phyloP scores from a whole-genome alignment of 2,113 vertebrate genomes.

The Xiphophorus hellerii region DNA sequence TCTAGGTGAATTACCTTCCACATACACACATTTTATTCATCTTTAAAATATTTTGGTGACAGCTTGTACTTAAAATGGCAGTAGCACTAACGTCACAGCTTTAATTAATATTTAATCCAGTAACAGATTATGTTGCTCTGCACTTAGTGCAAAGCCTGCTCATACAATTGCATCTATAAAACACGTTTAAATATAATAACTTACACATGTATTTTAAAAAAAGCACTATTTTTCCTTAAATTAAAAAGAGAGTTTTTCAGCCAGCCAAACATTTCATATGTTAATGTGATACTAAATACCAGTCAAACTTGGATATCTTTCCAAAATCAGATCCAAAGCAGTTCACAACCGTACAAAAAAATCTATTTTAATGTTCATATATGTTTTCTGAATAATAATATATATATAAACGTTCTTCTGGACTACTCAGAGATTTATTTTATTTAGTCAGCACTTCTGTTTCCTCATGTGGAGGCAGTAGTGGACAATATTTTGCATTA shows the following conservation, averaged over 20 bases:
- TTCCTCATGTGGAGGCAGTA: not conserved
- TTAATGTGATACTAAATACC: constrained; percentile 31
- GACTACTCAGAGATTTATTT: not conserved
- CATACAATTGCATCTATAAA: not conserved
- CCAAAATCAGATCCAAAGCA: not conserved
- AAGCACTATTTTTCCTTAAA: not conserved
- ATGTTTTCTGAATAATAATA: not conserved
- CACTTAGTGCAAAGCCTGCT: not conserved
- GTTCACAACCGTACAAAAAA: not conserved
- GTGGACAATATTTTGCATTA: not conserved
- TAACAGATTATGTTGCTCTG: not conserved
- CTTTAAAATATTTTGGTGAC: not conserved
- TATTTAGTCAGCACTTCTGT: not conserved
- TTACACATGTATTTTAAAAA: not conserved
- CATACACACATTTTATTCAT: not conserved
- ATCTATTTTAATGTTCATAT: not conserved
- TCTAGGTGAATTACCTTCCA: not conserved
- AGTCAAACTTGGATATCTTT: constrained; percentile 7
- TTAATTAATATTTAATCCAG: not conserved
- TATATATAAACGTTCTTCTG: not conserved
- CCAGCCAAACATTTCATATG: constrained; percentile 15
- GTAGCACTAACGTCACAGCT: not conserved
- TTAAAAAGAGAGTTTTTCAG: not conserved
- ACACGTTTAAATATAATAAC: not conserved
- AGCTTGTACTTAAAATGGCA: not conserved